Conservation (phyloP, 2,113 vertebrate genomes). For the Hucho hucho region DNA sequence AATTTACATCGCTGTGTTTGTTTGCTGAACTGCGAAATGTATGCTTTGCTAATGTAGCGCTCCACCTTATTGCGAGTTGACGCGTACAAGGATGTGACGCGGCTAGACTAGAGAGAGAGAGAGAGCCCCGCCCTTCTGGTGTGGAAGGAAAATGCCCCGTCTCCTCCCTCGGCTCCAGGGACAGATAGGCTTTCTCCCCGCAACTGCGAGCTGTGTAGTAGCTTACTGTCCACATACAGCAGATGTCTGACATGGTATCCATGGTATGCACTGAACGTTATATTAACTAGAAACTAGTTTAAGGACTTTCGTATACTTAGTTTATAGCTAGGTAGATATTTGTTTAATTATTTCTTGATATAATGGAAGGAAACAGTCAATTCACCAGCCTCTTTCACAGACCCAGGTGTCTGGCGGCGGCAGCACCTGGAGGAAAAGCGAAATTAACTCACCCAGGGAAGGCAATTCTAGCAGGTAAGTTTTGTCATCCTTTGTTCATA, state of each 20-base stretch:
- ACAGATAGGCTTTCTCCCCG: neutral
- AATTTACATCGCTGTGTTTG: neutral
- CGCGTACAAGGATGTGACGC: constrained; percentile 2
- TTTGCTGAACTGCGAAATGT: neutral
- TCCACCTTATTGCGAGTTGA: neutral
- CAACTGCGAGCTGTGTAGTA: neutral
- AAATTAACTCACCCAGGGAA: constrained; percentile 87
- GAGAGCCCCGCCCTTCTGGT: constrained; percentile 38
- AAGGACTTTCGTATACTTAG: neutral
- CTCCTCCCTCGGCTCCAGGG: neutral
- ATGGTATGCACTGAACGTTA: constrained; percentile 24
- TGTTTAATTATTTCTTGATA: neutral
- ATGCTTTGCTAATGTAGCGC: neutral
- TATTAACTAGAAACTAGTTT: neutral
- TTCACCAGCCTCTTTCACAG: constrained; percentile 47
- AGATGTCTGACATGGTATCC: too few relatives aligned
- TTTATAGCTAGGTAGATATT: neutral
- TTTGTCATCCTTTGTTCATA: neutral
- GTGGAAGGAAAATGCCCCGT: constrained; percentile 5
- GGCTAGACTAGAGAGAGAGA: too few relatives aligned
- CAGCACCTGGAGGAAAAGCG: constrained; percentile 74
- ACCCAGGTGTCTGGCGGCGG: constrained; percentile 72
- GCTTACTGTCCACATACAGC: neutral
- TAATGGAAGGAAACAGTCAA: constrained; percentile 54
- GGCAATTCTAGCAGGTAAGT: constrained; percentile 85